These are phyloP conservation scores for Sarcophilus harrisii DNA, from an alignment of 2,797 vertebrate species.

Conservation along the genomic window DNA sequence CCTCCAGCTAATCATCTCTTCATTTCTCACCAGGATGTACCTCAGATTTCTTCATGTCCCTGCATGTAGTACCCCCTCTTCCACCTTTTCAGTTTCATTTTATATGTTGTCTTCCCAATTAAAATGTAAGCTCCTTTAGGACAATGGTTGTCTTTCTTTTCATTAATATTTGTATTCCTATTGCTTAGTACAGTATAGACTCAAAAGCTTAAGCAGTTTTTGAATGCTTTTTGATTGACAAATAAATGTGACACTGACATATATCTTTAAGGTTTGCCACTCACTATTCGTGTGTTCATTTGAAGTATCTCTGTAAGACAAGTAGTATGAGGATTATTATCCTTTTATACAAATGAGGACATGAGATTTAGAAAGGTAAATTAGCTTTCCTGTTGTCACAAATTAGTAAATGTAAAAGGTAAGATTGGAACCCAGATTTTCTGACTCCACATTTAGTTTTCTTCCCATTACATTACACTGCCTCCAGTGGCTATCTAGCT, in stretches of 20 bases:
- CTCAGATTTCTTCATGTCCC: not conserved
- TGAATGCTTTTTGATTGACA: not conserved
- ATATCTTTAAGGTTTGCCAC: not conserved
- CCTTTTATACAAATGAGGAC: not conserved
- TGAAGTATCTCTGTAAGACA: not conserved
- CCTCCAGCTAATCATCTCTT: not conserved
- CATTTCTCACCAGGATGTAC: not conserved
- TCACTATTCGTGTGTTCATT: not conserved
- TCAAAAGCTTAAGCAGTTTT: not conserved
- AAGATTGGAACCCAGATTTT: not conserved
- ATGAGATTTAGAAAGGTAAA: not conserved
- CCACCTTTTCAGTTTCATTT: not conserved
- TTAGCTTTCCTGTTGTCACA: not conserved
- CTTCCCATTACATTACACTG: not conserved
- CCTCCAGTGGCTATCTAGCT: not conserved
- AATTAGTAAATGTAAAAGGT: not conserved
- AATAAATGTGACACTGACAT: not conserved
- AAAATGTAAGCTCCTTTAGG: not conserved
- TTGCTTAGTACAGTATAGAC: not conserved
- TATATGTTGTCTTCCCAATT: not conserved
- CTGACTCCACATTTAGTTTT: not conserved
- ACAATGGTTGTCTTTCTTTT: not conserved
- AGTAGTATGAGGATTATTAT: not conserved
- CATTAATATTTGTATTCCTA: not conserved
- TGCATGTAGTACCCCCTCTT: not conserved